Evolutionary conservation across 2,888 invertebrate species (phyloP).

Genomic region (Seira sanloemensis): DNA sequence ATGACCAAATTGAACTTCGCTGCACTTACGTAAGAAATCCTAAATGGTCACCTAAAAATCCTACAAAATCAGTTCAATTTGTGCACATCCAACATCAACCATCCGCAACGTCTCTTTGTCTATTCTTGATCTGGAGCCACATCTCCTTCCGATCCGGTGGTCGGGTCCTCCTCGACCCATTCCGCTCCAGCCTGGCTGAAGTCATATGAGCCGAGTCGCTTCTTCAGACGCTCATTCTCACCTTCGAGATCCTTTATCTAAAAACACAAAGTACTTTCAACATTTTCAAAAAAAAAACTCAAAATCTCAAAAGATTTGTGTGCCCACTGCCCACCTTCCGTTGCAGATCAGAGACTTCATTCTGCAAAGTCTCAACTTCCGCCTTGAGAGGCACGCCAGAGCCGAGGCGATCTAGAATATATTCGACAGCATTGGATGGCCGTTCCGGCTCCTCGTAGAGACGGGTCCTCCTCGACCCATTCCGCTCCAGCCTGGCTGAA

Average conservation of each 20-base stretch:
- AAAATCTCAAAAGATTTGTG: no score
- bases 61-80: no score
- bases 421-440: slow-evolving; percentile 89
- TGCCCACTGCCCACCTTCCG: slow-evolving; percentile 65
- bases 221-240: slow-evolving; percentile 76
- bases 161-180: slow-evolving; percentile 30
- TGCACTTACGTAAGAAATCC: no score
- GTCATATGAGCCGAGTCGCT: slow-evolving; percentile 59
- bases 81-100: no score
- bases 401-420: slow-evolving; percentile 74
- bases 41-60: no score
- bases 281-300: no score
- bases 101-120: no score
- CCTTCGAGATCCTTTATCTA: slow-evolving; percentile 76
- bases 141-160: slow-evolving; percentile 48
- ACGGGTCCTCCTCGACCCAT: slow-evolving; percentile 34
- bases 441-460: slow-evolving; percentile 91
- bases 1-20: no score
- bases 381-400: slow-evolving; percentile 75
- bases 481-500: slow-evolving; percentile 7
- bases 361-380: slow-evolving; percentile 80
- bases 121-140: neutral
- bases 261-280: neutral
- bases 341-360: slow-evolving; percentile 79
- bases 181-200: slow-evolving; percentile 7